Conservation (phyloP, 2,888 invertebrate species). For the Vanessa cardui region DNA sequence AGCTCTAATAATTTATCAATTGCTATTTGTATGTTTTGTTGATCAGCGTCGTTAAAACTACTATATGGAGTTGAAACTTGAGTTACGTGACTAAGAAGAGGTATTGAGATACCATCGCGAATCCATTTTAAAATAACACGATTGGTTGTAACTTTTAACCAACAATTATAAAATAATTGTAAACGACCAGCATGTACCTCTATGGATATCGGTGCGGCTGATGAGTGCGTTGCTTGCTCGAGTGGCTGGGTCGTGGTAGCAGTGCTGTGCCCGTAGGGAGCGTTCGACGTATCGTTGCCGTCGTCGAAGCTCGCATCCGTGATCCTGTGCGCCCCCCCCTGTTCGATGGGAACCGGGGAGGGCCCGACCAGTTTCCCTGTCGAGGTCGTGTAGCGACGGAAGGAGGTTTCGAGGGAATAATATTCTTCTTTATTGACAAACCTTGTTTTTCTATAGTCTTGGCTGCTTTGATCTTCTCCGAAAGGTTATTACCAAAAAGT, state of each 20-base stretch:
- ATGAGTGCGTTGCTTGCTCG: not conserved
- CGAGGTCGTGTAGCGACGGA: not conserved
- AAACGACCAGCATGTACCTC: not conserved
- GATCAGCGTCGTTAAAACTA: not conserved
- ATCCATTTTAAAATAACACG: not conserved
- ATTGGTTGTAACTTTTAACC: constrained; percentile 14
- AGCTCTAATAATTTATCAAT: constrained; percentile 17
- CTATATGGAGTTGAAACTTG: not conserved
- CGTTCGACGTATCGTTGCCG: too few relatives aligned
- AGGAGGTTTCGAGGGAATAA: not conserved
- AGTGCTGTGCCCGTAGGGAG: too few relatives aligned
- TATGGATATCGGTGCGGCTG: not conserved
- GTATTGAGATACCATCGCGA: not conserved
- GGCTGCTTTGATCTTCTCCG: not conserved
- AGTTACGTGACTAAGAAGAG: not conserved
- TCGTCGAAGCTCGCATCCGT: too few relatives aligned
- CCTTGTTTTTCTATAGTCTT: not conserved
- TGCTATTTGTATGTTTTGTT: not conserved
- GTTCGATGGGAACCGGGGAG: not conserved
- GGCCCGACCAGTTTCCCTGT: not conserved
- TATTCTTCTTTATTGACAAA: not conserved
- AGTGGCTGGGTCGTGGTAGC: not conserved
- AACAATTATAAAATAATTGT: constrained; percentile 1
- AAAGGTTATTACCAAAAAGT: not conserved
- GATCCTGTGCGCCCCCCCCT: not conserved